Evolutionary conservation across 2,113 vertebrate genomes (phyloP), one percentile per base, ranked within the genome.

Genomic region (Oncorhynchus masou): DNA sequence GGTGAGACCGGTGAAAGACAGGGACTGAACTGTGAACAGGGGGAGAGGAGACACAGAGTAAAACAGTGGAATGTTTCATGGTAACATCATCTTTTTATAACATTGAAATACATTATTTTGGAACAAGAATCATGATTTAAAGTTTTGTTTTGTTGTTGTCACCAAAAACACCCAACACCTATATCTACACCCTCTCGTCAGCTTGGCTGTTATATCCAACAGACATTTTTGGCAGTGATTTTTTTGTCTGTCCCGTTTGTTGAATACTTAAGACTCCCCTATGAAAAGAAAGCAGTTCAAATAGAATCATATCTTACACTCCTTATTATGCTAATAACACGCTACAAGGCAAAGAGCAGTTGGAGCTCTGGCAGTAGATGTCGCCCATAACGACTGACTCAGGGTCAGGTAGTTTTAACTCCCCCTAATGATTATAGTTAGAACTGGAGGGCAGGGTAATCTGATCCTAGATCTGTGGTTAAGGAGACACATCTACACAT

Each of bases 201-300:
- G 39, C 39, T 45, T 11, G 39, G 65, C 49, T 54, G 74, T 34
- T n/a, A 65, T 20, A 68, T 70, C 45, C 27, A 75, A 80, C 70
- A 39, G n/a, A 45, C 39, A 45, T 45, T 12, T 70, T 87, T 82
- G 85, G 84, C 81, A 88, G 82, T 82, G 78, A 77, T 78, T 79
- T 11, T 71, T n/a, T 69, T 20, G 27, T 27, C 27, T 57, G 2
- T 71, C 16, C 31, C 66, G 1, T 19, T 69, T 9, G 20, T 39
- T 45, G 65, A 27, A 27, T 11, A 67, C 15, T 29, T 27, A 3
- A 0, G 22, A 16, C 31, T 9, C 39, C 39, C 39, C 39, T 69
- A 22, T 34, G 27, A 25, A 2, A 15, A 16, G 29, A 68, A 29
- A 45, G 39, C 9, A 70, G n/a, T 24, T 54, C 49, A 71, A 27